phyloP scores from a whole-genome alignment of 2,797 vertebrate genomes.

The Lateolabrax maculatus region DNA sequence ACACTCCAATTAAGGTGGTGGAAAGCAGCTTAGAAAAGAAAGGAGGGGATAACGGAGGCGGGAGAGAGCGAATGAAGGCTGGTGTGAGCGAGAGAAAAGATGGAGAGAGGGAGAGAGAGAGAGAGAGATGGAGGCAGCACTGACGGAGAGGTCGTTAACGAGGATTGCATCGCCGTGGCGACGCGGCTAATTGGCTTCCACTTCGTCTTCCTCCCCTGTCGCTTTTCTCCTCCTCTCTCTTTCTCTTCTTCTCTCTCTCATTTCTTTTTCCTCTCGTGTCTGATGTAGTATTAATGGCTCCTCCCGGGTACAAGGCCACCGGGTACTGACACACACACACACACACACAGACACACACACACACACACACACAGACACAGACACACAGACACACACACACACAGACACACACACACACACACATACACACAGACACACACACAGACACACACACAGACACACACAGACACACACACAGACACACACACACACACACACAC shows the following conservation, averaged over 20 bases:
- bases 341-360: background rate
- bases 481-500: background rate
- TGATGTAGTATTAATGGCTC: slow-evolving; percentile 70
- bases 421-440: slow-evolving; percentile 8
- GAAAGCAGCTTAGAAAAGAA: slow-evolving; percentile 26
- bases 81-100: slow-evolving; percentile 21
- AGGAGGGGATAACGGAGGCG: slow-evolving; percentile 15
- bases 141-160: slow-evolving; percentile 64
- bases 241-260: slow-evolving; percentile 7
- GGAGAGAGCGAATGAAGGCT: slow-evolving; percentile 22
- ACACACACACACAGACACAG: background rate
- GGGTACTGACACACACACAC: slow-evolving; percentile 4
- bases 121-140: slow-evolving; percentile 40
- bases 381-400: background rate
- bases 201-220: slow-evolving; percentile 63
- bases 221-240: slow-evolving; percentile 36
- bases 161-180: slow-evolving; percentile 65
- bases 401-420: background rate
- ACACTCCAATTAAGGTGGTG: slow-evolving; percentile 51
- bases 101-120: slow-evolving; percentile 15
- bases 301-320: slow-evolving; percentile 57
- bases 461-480: slow-evolving; percentile 1
- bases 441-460: slow-evolving; percentile 4
- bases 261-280: slow-evolving; percentile 29
- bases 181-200: slow-evolving; percentile 74